phyloP scores from a whole-genome alignment of 2,888 invertebrate genomes.

The Digitonthophagus gazella region DNA sequence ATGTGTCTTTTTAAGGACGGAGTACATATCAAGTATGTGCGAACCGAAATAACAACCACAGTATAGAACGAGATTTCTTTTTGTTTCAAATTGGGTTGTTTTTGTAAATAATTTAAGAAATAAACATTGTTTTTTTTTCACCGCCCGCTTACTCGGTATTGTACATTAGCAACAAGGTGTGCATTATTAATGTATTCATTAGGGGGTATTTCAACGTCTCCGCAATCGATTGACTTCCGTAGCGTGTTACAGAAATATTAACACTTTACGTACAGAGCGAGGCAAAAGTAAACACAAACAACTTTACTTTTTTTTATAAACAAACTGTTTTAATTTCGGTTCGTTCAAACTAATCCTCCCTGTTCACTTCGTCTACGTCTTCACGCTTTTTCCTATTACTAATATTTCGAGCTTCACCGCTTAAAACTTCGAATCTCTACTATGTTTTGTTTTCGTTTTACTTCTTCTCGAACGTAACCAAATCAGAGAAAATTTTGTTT shows the following conservation, averaged over 20 bases:
- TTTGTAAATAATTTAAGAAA: too few relatives aligned
- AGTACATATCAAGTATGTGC: background rate
- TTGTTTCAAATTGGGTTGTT: too few relatives aligned
- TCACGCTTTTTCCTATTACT: background rate
- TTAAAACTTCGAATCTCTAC: background rate
- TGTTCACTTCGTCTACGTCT: background rate
- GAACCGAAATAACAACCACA: background rate
- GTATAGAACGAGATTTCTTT: too few relatives aligned
- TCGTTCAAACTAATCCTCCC: background rate
- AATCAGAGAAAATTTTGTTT: slow-evolving; percentile 13
- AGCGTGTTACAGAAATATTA: background rate
- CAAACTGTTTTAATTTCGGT: too few relatives aligned
- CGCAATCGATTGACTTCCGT: background rate
- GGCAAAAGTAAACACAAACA: background rate
- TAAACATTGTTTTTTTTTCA: too few relatives aligned
- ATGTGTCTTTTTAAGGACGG: background rate
- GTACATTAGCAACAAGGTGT: background rate
- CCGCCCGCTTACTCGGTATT: background rate
- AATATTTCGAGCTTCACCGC: background rate
- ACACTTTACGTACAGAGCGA: background rate
- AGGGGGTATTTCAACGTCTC: background rate
- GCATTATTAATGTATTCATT: background rate
- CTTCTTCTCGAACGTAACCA: slow-evolving; percentile 5
- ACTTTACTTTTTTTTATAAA: too few relatives aligned
- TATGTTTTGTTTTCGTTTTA: background rate